Evolutionary conservation across 2,113 vertebrate genomes (phyloP), one percentile per base, ranked within the genome.

Genomic region (Psittacara wagleri): DNA sequence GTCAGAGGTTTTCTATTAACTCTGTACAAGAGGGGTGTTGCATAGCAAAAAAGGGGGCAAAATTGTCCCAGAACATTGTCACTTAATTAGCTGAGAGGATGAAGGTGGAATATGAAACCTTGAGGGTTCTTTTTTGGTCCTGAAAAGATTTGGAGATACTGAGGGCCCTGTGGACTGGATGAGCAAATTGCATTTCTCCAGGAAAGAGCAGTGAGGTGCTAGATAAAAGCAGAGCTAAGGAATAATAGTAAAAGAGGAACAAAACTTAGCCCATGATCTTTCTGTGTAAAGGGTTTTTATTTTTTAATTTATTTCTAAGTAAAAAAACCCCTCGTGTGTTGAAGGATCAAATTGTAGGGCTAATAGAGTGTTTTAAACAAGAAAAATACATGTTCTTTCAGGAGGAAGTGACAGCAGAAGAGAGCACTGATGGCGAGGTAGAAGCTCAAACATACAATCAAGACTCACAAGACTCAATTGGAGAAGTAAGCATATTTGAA

Each of bases 331-430:
- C 5, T 28, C 5, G 6, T 59, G 33, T 59, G 57, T 35, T 59
- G 57, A 35, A 59, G 33, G 24, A 35, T 33, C 57, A 24, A 59
- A 59, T n/a, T 59, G 33, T 59, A 33, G 28, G 9, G 48, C 41
- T 84, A 19, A n/a, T 37, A 4, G 16, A 64, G 7, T 33, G 6
- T 75, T 64, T 80, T 82, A 64, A 94, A 43, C 3, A 2, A 83
- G 46, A 88, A 74, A 59, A 63, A 75, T 55, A 1, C 25, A 2
- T 95, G 18, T 46, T 92, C 8, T 93, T 93, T 86, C 91, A 99
- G 99, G 99, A 99, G 97, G 99, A 99, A 95, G 96, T 99, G 75
- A 97, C 98, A 91, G 97, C 97, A 67, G 99, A 99, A 94, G 99
- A 99, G 94, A 99, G 98, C 75, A 98, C 98, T 75, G 99, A 99